Evolutionary conservation across 1,140 invertebrate species (phyloP).

Genomic region (Intoshia linei): DNA sequence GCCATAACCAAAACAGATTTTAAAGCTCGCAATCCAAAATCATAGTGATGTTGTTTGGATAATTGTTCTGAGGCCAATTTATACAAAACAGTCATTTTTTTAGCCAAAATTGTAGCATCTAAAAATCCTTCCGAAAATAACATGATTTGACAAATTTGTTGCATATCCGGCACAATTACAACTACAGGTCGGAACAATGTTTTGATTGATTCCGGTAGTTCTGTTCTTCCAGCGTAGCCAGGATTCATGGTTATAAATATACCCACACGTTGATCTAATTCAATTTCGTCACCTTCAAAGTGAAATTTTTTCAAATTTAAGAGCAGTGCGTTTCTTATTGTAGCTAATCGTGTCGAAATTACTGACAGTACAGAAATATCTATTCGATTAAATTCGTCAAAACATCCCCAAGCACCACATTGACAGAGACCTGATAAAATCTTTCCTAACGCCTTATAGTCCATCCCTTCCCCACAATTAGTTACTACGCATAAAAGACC

Average conservation of each 20-base stretch:
- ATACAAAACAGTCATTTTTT: constrained; percentile 63
- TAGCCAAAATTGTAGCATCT: constrained; percentile 46
- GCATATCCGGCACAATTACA: constrained; percentile 50
- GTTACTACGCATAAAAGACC: constrained; percentile 52
- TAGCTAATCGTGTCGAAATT: constrained; percentile 55
- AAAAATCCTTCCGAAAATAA: constrained; percentile 59
- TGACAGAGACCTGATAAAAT: constrained; percentile 39
- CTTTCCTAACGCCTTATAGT: constrained; percentile 46
- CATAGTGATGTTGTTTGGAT: constrained; percentile 62
- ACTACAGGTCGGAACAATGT: constrained; percentile 54
- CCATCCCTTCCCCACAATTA: constrained; percentile 64
- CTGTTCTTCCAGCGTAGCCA: constrained; percentile 50
- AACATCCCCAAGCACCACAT: constrained; percentile 39
- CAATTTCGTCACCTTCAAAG: constrained; percentile 51
- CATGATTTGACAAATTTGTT: constrained; percentile 58
- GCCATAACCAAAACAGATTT: constrained; percentile 59
- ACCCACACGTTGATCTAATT: constrained; percentile 43
- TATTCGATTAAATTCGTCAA: constrained; percentile 63
- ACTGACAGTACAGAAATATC: constrained; percentile 56
- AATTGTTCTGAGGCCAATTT: constrained; percentile 45
- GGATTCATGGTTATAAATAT: constrained; percentile 78
- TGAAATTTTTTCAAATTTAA: constrained; percentile 37
- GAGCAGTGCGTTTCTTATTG: constrained; percentile 44
- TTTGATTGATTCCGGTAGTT: constrained; percentile 58
- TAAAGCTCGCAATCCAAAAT: constrained; percentile 54